phyloP scores from a whole-genome alignment of 2,797 vertebrate genomes.

The Thaleichthys pacificus region DNA sequence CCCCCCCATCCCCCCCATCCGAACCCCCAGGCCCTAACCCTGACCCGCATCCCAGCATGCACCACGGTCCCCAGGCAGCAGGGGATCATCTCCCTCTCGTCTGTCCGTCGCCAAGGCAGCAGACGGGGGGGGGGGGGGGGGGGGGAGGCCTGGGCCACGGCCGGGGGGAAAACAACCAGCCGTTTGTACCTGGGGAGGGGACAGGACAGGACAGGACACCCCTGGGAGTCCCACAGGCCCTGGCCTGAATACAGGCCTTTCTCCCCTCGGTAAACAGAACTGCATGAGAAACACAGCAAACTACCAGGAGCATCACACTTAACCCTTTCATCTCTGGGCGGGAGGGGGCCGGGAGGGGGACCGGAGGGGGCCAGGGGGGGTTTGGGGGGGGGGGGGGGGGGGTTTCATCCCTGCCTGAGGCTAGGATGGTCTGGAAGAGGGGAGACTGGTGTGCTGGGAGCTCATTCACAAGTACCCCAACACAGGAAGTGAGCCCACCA shows the following conservation, averaged over 20 bases:
- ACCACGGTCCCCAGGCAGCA: too few species aligned
- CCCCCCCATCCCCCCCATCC: conserved; percentile 14
- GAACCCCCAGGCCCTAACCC: background rate
- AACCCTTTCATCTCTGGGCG: conserved; percentile 67
- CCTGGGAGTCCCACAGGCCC: conserved; percentile 91
- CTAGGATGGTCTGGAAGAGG: background rate
- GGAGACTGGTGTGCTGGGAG: background rate
- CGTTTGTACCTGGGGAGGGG: conserved; percentile 85
- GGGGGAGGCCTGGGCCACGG: conserved; percentile 30
- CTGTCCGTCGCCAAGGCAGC: conserved; percentile 84
- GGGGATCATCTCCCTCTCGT: conserved; percentile 76
- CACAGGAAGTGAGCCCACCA: background rate
- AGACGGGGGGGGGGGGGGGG: background rate
- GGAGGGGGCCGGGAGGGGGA: conserved; percentile 41
- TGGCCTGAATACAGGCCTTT: conserved; percentile 83
- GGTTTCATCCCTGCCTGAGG: background rate
- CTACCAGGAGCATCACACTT: conserved; percentile 80
- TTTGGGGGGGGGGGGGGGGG: conserved; percentile 10
- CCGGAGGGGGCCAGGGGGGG: conserved; percentile 12
- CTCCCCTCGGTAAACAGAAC: conserved; percentile 85
- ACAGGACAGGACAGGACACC: conserved; percentile 72
- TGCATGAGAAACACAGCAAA: conserved; percentile 87
- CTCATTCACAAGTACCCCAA: background rate
- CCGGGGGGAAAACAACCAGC: conserved; percentile 80
- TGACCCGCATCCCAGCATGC: conserved; percentile 78